phyloP scores from a whole-genome alignment of 2,113 vertebrate genomes.

The Corydoras maculifer region DNA sequence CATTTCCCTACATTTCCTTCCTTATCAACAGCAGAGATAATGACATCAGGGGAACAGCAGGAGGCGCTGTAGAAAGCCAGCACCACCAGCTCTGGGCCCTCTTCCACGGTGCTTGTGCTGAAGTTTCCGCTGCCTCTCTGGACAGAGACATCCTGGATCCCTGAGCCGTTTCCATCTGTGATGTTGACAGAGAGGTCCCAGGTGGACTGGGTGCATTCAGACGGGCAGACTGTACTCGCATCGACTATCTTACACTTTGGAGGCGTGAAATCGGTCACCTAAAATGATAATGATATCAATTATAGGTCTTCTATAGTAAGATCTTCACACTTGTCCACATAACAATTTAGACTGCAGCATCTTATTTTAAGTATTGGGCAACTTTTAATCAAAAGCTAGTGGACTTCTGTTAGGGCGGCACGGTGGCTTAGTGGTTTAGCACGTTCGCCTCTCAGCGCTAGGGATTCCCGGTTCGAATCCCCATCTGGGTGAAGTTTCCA shows the following conservation, averaged over 20 bases:
- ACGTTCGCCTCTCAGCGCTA: too few relatives aligned
- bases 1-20: conserved; percentile 63
- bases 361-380: background rate
- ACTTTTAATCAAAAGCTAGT: background rate
- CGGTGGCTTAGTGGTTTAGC: too few relatives aligned
- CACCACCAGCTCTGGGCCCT: background rate
- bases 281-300: background rate
- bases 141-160: conserved; percentile 45
- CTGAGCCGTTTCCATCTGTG: conserved; percentile 55
- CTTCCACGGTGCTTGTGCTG: conserved; percentile 3
- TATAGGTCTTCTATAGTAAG: background rate
- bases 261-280: conserved; percentile 61
- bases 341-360: too few relatives aligned
- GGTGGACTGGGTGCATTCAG: conserved; percentile 40
- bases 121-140: conserved; percentile 50
- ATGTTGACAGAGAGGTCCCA: conserved; percentile 58
- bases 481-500: too few relatives aligned
- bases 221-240: conserved; percentile 43
- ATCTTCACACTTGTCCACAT: background rate
- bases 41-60: conserved; percentile 59
- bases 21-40: conserved; percentile 55
- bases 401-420: too few relatives aligned
- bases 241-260: conserved; percentile 50
- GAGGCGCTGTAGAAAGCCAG: conserved; percentile 51
- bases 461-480: too few relatives aligned